phyloP scores from a whole-genome alignment of 2,888 invertebrate species.

The Drosophila demipolita region DNA sequence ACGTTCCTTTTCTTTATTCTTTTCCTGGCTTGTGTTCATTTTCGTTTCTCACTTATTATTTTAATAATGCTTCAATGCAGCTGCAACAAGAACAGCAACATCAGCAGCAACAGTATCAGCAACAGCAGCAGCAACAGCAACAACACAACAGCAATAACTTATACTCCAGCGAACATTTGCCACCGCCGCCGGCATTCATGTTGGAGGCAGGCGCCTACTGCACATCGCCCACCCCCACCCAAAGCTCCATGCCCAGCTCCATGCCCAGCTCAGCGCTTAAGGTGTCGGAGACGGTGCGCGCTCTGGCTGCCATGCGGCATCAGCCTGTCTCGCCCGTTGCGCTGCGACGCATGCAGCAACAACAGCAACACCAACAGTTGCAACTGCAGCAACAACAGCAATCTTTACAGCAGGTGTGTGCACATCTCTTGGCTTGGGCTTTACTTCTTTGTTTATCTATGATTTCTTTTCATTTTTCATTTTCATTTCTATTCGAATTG shows the following conservation, averaged over 20 bases:
- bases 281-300: conserved; percentile 95
- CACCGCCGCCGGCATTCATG: conserved; percentile 85
- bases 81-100: conserved; percentile 38
- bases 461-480: conserved; percentile 62
- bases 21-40: conserved; percentile 38
- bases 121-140: conserved; percentile 40
- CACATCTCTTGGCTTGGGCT: conserved; percentile 54
- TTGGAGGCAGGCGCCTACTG: conserved; percentile 70
- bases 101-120: conserved; percentile 32
- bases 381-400: conserved; percentile 63
- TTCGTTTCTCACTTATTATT: conserved; percentile 63
- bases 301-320: conserved; percentile 93
- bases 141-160: conserved; percentile 18
- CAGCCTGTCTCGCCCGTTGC: conserved; percentile 94
- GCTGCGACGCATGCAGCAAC: conserved; percentile 86
- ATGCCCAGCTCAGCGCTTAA: conserved; percentile 86
- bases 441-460: conserved; percentile 43
- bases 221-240: conserved; percentile 26
- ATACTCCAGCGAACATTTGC: conserved; percentile 83
- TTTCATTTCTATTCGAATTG: conserved; percentile 43
- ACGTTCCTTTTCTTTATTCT: background rate
- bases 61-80: conserved; percentile 45
- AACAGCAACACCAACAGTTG: conserved; percentile 60
- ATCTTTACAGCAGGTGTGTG: conserved; percentile 83
- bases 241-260: conserved; percentile 71